phyloP scores from a whole-genome alignment of 1,140 invertebrate genomes.

The Trypoxylus dichotomus region DNA sequence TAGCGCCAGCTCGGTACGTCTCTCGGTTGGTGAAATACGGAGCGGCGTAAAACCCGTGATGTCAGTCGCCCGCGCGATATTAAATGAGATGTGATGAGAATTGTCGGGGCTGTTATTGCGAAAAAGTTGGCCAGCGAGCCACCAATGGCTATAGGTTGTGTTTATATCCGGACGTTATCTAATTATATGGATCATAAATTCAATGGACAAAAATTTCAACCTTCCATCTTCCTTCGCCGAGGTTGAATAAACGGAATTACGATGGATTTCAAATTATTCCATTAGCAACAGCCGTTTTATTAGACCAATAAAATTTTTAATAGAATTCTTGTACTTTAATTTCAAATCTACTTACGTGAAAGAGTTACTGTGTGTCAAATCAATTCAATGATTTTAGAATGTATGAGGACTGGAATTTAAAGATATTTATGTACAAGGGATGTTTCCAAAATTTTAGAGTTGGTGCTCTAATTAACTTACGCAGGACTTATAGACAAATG shows the following conservation, averaged over 20 bases:
- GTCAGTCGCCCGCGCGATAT: constrained; percentile 22
- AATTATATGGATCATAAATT: constrained; percentile 28
- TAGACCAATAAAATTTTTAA: neutral
- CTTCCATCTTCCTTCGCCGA: neutral
- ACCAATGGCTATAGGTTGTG: constrained; percentile 23
- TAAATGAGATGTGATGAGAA: constrained; percentile 30
- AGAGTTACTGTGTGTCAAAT: no score
- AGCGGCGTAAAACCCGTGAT: constrained; percentile 16
- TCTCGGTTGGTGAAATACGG: constrained; percentile 3
- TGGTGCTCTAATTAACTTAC: no score
- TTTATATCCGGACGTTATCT: constrained; percentile 29
- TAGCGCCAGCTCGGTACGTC: neutral
- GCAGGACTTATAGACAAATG: no score
- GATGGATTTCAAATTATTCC: neutral
- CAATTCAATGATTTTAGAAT: no score
- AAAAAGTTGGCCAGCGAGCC: constrained; percentile 6
- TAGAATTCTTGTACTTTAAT: no score
- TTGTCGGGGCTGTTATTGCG: constrained; percentile 23
- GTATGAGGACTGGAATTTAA: no score
- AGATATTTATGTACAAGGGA: no score
- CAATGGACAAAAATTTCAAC: neutral
- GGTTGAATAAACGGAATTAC: neutral
- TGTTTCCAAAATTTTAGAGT: no score
- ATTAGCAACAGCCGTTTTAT: neutral
- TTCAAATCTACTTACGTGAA: no score